Evolutionary conservation across 2,888 invertebrate species (phyloP).

Genomic region (Brachyopa scutellaris): DNA sequence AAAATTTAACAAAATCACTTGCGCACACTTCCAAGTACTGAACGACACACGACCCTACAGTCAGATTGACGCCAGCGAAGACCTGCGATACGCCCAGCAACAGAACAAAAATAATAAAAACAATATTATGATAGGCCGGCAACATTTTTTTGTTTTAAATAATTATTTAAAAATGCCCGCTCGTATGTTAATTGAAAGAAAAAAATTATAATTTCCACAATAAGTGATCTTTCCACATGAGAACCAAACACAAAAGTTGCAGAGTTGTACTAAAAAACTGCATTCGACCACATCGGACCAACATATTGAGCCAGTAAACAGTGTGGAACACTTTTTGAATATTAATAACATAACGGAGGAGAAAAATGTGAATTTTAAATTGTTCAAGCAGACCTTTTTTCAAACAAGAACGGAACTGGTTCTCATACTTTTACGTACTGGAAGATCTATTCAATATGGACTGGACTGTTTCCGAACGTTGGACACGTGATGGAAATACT

Average conservation of each 20-base stretch:
- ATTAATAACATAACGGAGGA: constrained; percentile 37
- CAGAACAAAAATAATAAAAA: constrained; percentile 1
- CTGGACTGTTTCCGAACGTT: neutral
- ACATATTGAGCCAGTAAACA: neutral
- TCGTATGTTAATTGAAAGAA: constrained; percentile 12
- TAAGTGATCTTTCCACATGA: constrained; percentile 10
- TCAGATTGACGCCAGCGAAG: constrained; percentile 66
- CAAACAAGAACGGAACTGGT: neutral
- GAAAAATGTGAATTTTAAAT: constrained; percentile 30
- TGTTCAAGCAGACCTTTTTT: constrained; percentile 13
- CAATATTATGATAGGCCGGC: neutral
- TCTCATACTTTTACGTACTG: neutral
- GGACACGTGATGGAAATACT: constrained; percentile 32
- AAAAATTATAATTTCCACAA: neutral
- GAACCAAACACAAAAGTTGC: constrained; percentile 22
- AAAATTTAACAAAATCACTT: constrained; percentile 75
- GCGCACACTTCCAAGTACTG: constrained; percentile 74
- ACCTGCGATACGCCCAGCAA: neutral
- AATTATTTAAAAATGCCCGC: neutral
- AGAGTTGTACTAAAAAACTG: constrained; percentile 15
- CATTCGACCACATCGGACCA: constrained; percentile 25
- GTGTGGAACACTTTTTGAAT: constrained; percentile 50
- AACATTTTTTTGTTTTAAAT: no score
- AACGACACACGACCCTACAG: constrained; percentile 75
- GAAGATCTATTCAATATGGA: neutral